phyloP scores from a whole-genome alignment of 2,797 vertebrate genomes.

The Decapterus maruadsi region DNA sequence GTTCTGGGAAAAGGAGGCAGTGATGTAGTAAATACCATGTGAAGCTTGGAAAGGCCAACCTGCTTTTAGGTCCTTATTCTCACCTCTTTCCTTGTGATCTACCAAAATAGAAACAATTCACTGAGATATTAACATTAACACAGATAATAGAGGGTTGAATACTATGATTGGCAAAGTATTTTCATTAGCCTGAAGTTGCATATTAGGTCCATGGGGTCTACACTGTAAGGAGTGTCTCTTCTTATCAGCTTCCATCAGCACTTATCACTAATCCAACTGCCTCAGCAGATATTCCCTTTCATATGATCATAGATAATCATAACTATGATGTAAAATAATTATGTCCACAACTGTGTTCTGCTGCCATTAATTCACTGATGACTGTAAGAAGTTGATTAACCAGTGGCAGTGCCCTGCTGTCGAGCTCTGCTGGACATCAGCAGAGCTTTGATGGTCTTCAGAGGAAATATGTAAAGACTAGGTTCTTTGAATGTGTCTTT shows the following conservation, averaged over 20 bases:
- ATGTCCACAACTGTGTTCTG: conserved; percentile 20
- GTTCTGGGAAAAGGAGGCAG: conserved; percentile 2
- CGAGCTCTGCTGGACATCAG: conserved; percentile 27
- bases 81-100: conserved; percentile 11
- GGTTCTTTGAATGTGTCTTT: conserved; percentile 12
- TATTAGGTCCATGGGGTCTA: neutral
- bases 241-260: conserved; percentile 21
- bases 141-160: neutral
- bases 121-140: neutral
- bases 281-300: conserved; percentile 11
- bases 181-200: neutral
- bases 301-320: conserved; percentile 4
- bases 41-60: conserved; percentile 28
- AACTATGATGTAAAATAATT: conserved; percentile 19
- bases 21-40: conserved; percentile 17
- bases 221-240: neutral
- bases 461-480: conserved; percentile 13
- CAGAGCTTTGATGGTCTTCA: conserved; percentile 20
- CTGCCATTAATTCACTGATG: conserved; percentile 18
- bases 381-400: conserved; percentile 13
- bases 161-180: neutral
- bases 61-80: conserved; percentile 20
- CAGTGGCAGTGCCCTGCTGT: conserved; percentile 7
- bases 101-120: neutral
- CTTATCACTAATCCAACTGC: neutral